These are phyloP conservation scores for Radopholus similis DNA, from an alignment of 1,140 invertebrate species.

Conservation along the genomic window DNA sequence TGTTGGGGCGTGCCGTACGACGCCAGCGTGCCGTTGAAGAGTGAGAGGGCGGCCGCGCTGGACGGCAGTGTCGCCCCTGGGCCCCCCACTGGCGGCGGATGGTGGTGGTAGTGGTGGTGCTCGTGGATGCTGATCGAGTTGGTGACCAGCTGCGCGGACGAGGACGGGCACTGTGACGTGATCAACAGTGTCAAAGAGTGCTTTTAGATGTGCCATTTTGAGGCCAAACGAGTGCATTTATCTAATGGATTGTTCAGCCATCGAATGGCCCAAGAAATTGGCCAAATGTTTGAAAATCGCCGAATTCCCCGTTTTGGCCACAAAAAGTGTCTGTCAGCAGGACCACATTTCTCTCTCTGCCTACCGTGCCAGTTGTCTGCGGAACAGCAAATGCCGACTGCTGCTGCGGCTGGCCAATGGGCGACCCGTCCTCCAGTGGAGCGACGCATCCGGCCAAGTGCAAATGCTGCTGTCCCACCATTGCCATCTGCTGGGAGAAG, in stretches of 20 bases:
- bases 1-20: no score
- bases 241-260: no score
- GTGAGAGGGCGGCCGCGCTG: no score
- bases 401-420: background rate
- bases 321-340: background rate
- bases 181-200: background rate
- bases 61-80: no score
- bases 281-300: no score
- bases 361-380: background rate
- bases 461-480: no score
- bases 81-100: background rate
- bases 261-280: no score
- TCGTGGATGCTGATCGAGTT: slow-evolving; percentile 19
- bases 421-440: background rate
- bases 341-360: background rate
- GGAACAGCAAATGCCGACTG: no score
- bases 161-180: background rate
- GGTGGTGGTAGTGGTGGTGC: background rate
- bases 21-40: no score
- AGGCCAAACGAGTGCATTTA: background rate
- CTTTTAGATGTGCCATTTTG: background rate
- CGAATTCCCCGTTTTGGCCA: background rate
- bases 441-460: no score
- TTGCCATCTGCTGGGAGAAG: no score
- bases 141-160: background rate